These are phyloP conservation scores for Polietes domitor DNA, from an alignment of 2,888 invertebrate species.

Conservation along the genomic window DNA sequence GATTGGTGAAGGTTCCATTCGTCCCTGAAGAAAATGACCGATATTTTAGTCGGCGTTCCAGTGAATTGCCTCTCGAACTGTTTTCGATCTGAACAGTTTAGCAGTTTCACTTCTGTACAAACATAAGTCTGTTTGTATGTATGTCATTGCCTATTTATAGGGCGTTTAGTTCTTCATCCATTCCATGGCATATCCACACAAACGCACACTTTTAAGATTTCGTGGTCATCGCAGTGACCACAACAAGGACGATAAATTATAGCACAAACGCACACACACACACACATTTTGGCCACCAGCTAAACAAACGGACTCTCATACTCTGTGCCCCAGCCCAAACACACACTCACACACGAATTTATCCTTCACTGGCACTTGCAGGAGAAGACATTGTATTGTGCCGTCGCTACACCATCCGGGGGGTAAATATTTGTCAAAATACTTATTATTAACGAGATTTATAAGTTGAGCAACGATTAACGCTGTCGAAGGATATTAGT, in stretches of 20 bases:
- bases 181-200: neutral
- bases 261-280: neutral
- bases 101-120: too few species aligned
- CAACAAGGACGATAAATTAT: constrained; percentile 65
- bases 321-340: neutral
- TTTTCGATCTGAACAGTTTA: too few species aligned
- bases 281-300: constrained; percentile 12
- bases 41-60: too few species aligned
- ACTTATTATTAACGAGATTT: constrained; percentile 60
- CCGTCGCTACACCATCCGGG: neutral
- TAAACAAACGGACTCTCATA: neutral
- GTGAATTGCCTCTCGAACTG: too few species aligned
- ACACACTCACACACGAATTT: neutral
- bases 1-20: too few species aligned
- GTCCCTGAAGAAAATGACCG: too few species aligned
- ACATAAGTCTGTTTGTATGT: too few species aligned
- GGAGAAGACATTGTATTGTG: constrained; percentile 29
- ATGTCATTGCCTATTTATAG: too few species aligned
- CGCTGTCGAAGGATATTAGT: constrained; percentile 52
- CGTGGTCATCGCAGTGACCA: constrained; percentile 57
- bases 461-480: constrained; percentile 61
- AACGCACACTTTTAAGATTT: neutral
- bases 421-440: constrained; percentile 58
- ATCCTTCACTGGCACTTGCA: neutral
- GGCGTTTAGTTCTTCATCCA: too few species aligned